Evolutionary conservation across 2,888 invertebrate species (phyloP), one percentile per base, ranked within the genome.

Genomic region (Timema podura): DNA sequence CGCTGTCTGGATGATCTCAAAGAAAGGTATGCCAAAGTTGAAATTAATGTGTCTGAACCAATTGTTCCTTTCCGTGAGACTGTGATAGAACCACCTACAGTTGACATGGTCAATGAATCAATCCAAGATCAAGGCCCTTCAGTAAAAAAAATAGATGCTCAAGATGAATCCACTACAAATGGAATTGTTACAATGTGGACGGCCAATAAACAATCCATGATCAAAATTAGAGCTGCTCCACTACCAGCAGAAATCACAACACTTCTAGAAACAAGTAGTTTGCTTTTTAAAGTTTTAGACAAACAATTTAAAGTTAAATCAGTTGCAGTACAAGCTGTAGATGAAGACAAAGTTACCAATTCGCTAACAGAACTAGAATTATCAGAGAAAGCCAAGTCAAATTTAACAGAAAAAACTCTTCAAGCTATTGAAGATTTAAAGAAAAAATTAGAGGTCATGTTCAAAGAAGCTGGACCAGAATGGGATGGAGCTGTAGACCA

Each of bases 1-100:
- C 90, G 96, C 78, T 99, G 99, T 82, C 83, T 99, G 6, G 93
- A 94, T 79, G 99, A 99, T 83, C 85, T 99, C 68, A 89, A 87
- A 73, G 86, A 86, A 74, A 81, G 83, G 74, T 96, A 94, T 82
- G 94, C 93, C 0, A 91, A 91, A 80, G 88, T 95, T 72, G 91
- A 93, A 67, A 84, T 98, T n/a, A 90, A 90, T 74, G 95, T 94
- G 0, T 98, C 98, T 0, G 89, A 92, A 77, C 98, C 98, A 0
- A 98, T 99, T 76, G 98, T 99, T 1, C 93, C 98, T 7, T 95
- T 98, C 78, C 86, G 94, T 75, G 99, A 99, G 82, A 99, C 98
- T 0, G 88, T 99, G 68, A 87, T 96, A 0, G 87, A 87, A 15
- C 90, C 89, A 16, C 93, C 92, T 0, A 91, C 88, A 77, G 81